These are phyloP conservation scores for Centropus bengalensis DNA, from an alignment of 2,113 vertebrate genomes.

Conservation along the genomic window DNA sequence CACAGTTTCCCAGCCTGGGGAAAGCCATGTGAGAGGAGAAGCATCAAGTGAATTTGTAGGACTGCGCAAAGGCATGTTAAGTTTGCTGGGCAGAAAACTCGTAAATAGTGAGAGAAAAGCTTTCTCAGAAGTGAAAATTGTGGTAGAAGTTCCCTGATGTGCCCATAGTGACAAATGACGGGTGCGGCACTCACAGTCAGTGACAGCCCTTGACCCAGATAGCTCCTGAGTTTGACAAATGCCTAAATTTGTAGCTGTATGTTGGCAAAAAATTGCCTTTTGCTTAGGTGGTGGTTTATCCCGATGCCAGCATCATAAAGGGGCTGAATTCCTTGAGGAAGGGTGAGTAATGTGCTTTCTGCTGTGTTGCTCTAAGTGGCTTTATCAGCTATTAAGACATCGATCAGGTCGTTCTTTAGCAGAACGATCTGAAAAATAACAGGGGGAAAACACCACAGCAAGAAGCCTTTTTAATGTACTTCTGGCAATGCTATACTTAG, in stretches of 20 bases:
- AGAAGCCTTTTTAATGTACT: neutral
- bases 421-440: neutral
- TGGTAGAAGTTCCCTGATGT: neutral
- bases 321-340: neutral
- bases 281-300: neutral
- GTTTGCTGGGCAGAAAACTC: neutral
- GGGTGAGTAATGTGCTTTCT: neutral
- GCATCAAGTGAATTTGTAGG: neutral
- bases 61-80: neutral
- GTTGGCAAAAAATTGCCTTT: neutral
- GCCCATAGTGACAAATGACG: neutral
- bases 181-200: neutral
- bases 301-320: neutral
- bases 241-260: neutral
- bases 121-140: neutral
- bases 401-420: neutral
- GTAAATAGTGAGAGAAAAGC: neutral
- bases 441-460: neutral
- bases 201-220: constrained; percentile 17
- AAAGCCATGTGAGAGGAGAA: neutral
- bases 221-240: neutral
- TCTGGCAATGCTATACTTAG: neutral
- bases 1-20: neutral
- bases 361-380: neutral
- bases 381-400: neutral